Conservation (phyloP, 2,888 invertebrate genomes). For the Dryobotodes eremita region DNA sequence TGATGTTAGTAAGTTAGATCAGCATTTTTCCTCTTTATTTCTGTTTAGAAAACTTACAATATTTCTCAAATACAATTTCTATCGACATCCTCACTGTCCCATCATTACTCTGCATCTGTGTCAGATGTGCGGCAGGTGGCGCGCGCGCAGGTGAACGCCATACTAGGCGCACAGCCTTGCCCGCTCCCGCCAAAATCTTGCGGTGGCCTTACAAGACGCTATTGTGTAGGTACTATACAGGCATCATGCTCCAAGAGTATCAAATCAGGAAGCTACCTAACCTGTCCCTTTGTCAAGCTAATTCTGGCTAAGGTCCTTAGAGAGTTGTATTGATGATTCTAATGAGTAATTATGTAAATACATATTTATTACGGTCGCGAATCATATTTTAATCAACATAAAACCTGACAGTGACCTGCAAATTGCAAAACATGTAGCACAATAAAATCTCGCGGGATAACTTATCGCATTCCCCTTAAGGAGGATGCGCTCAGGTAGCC, state of each 20-base stretch:
- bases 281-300: background rate
- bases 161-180: slow-evolving; percentile 84
- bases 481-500: too few relatives aligned
- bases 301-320: background rate
- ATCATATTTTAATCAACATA: background rate
- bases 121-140: slow-evolving; percentile 89
- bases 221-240: slow-evolving; percentile 57
- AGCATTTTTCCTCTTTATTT: background rate
- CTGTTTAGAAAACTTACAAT: background rate
- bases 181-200: slow-evolving; percentile 83
- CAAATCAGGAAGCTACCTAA: background rate
- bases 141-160: slow-evolving; percentile 86
- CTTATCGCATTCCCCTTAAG: background rate
- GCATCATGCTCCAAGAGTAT: slow-evolving; percentile 23
- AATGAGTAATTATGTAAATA: background rate
- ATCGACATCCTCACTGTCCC: slow-evolving; percentile 66
- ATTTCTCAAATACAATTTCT: background rate
- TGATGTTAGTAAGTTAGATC: background rate
- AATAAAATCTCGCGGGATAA: background rate
- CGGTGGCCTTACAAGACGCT: slow-evolving; percentile 67
- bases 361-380: background rate
- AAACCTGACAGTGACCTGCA: background rate
- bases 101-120: slow-evolving; percentile 87
- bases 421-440: background rate
- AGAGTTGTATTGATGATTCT: background rate